Conservation (phyloP, 2,113 vertebrate species). For the Macroglossus sobrinus region DNA sequence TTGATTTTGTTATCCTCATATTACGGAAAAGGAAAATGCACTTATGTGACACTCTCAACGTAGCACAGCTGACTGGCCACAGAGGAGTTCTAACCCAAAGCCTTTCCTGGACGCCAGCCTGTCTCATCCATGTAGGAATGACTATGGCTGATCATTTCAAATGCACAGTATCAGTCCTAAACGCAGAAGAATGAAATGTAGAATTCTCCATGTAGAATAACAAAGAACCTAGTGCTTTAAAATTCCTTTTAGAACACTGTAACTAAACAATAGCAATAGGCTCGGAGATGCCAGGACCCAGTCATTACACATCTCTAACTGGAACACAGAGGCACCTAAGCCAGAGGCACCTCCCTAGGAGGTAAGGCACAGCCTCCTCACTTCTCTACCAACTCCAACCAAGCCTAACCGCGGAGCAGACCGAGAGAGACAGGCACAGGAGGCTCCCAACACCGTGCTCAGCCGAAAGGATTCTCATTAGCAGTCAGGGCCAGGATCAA, state of each 20-base stretch:
- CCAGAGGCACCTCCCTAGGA: too few relatives aligned
- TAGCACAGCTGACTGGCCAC: neutral
- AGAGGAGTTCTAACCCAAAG: neutral
- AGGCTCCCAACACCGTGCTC: neutral
- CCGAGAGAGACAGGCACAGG: neutral
- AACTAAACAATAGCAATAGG: neutral
- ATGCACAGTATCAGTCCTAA: rapidly evolving
- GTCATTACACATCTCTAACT: neutral
- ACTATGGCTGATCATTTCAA: neutral
- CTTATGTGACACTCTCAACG: neutral
- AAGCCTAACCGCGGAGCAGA: neutral
- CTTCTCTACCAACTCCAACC: neutral
- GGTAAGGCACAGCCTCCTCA: neutral
- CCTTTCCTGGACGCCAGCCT: neutral
- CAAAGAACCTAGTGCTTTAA: neutral
- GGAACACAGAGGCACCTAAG: neutral
- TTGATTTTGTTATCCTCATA: neutral
- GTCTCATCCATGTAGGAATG: neutral
- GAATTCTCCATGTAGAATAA: rapidly evolving
- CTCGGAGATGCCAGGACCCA: neutral
- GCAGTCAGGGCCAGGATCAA: too few relatives aligned
- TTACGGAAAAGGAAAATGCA: neutral
- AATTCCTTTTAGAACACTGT: neutral
- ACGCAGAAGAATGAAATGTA: neutral
- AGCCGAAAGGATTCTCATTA: neutral